These are phyloP conservation scores for Carpatolechia fugitivella DNA, from an alignment of 2,888 invertebrate species.

Conservation along the genomic window DNA sequence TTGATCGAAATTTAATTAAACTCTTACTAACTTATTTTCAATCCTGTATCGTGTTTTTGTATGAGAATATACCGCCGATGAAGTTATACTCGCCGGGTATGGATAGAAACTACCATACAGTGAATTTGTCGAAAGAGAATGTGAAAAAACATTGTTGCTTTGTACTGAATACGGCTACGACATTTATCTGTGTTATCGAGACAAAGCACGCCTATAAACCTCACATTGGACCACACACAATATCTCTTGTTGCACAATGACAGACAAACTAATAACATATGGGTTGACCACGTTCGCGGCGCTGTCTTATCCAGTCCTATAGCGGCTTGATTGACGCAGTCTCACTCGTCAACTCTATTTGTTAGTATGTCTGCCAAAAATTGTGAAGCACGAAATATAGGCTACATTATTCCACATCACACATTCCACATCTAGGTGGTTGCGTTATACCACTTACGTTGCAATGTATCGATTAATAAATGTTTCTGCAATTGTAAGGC, in stretches of 20 bases:
- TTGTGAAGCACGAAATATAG: conserved; percentile 35
- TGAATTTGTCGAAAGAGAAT: conserved; percentile 69
- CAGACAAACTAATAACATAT: conserved; percentile 69
- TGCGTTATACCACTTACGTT: conserved; percentile 4
- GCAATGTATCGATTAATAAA: conserved; percentile 18
- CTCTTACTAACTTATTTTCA: conserved; percentile 46
- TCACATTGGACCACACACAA: conserved; percentile 77
- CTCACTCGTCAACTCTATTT: conserved; percentile 37
- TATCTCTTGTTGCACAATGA: conserved; percentile 66
- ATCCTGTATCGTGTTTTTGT: conserved; percentile 29
- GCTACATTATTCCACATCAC: conserved; percentile 28
- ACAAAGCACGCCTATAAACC: conserved; percentile 75
- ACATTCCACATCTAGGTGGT: conserved; percentile 26
- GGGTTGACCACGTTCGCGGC: conserved; percentile 59
- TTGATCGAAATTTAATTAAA: conserved; percentile 70
- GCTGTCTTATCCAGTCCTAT: conserved; percentile 60
- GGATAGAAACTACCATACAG: conserved; percentile 52
- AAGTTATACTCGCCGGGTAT: conserved; percentile 37
- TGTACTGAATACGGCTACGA: conserved; percentile 69
- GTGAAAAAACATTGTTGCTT: conserved; percentile 68
- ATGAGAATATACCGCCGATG: conserved; percentile 31
- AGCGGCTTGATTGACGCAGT: conserved; percentile 57
- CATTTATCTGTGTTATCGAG: conserved; percentile 78
- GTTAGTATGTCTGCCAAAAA: conserved; percentile 48
- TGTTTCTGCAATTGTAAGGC: conserved; percentile 20